These are phyloP conservation scores for Drosophila niveifrons DNA, from an alignment of 2,888 invertebrate genomes.

Conservation along the genomic window DNA sequence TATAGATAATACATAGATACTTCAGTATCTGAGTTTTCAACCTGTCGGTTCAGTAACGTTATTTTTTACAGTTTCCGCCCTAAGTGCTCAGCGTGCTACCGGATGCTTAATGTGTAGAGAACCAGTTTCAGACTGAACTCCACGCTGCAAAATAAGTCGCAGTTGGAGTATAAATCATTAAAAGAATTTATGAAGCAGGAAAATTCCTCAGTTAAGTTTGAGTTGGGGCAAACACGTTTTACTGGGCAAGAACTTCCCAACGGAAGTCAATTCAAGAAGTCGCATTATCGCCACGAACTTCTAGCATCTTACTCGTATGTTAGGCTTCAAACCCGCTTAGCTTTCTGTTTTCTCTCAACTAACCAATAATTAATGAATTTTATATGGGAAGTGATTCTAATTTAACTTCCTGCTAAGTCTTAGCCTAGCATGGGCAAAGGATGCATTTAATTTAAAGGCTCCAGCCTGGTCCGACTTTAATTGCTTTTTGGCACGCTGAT, in stretches of 20 bases:
- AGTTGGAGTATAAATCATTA: constrained; percentile 65
- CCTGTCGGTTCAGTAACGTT: too few relatives aligned
- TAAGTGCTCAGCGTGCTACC: constrained; percentile 42
- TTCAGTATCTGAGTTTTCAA: too few relatives aligned
- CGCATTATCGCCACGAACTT: constrained; percentile 23
- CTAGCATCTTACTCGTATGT: constrained; percentile 22
- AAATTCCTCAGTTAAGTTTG: constrained; percentile 60
- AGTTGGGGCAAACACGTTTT: constrained; percentile 61
- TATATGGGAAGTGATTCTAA: constrained; percentile 67
- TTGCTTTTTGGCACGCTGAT: constrained; percentile 38
- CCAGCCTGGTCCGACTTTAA: constrained; percentile 7
- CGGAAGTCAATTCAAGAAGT: constrained; percentile 69
- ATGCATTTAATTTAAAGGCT: constrained; percentile 58
- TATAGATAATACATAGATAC: too few relatives aligned
- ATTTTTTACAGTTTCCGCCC: constrained; percentile 11
- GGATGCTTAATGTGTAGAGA: constrained; percentile 69
- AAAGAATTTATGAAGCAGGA: constrained; percentile 78
- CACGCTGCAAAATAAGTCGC: background rate
- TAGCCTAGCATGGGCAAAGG: constrained; percentile 49
- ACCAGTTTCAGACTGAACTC: constrained; percentile 66
- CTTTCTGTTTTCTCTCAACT: background rate
- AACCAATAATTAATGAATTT: constrained; percentile 54
- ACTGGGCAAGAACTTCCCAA: constrained; percentile 57
- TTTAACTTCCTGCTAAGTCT: constrained; percentile 66
- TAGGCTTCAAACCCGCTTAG: background rate